A percentile compares a stretch with the other conserved stretches of the same genome.
These are phyloP conservation scores for Cataglyphis livida DNA, from an alignment of 2,888 invertebrate genomes.

Conservation along the genomic window DNA sequence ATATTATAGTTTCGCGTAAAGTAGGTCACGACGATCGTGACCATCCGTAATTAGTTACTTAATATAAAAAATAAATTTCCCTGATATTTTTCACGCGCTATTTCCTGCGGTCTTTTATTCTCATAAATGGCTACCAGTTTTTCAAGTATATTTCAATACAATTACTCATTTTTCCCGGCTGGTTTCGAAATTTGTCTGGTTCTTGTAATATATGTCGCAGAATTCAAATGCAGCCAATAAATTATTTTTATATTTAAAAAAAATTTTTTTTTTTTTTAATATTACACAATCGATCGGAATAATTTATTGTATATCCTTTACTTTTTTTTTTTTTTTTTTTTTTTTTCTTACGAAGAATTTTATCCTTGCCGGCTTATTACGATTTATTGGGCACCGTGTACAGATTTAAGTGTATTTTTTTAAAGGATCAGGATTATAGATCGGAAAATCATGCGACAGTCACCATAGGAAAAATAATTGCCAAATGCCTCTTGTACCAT, in stretches of 20 bases:
- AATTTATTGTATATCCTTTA: not conserved
- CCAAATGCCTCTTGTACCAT: constrained; percentile 25
- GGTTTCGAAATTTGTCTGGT: not conserved
- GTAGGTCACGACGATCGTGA: constrained; percentile 38
- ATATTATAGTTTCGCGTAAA: constrained; percentile 11
- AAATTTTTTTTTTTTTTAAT: not conserved
- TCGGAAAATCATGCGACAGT: not conserved
- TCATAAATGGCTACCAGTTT: not conserved
- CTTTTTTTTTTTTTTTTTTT: not conserved
- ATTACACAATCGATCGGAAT: not conserved
- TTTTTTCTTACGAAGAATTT: not conserved
- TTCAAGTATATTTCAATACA: not conserved
- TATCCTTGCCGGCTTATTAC: not conserved
- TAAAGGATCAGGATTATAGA: not conserved
- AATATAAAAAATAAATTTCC: constrained; percentile 33
- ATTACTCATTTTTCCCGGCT: not conserved
- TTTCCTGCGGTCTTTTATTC: not conserved
- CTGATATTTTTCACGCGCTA: constrained; percentile 26
- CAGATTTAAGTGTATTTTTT: not conserved
- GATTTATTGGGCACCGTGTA: not conserved
- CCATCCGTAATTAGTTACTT: constrained; percentile 30
- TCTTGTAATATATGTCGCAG: not conserved
- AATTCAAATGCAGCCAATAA: not conserved
- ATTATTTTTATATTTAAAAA: constrained; percentile 1
- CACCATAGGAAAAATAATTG: not conserved